Evolutionary conservation across 2,113 vertebrate genomes (phyloP).

Genomic region (Scomber colias): DNA sequence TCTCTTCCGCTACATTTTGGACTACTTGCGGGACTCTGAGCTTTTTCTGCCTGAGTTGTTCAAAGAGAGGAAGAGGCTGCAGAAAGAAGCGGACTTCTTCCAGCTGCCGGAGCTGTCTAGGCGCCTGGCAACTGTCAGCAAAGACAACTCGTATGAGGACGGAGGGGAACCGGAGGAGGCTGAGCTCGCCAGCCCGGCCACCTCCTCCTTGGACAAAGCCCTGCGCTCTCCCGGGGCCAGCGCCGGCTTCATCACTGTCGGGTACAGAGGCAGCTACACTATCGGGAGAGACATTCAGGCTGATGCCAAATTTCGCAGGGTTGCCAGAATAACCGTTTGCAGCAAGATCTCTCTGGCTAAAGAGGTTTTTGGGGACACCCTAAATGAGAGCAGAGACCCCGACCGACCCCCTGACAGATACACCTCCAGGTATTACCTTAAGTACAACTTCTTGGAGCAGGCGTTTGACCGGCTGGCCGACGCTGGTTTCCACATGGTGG

Average conservation of each 20-base stretch:
- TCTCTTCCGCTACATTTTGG: conserved; percentile 96
- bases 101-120: conserved; percentile 91
- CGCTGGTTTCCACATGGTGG: conserved; percentile 96
- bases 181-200: conserved; percentile 74
- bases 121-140: conserved; percentile 83
- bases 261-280: conserved; percentile 96
- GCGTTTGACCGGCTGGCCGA: conserved; percentile 96
- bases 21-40: conserved; percentile 93
- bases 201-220: conserved; percentile 78
- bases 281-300: conserved; percentile 96
- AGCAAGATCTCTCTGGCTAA: conserved; percentile 96
- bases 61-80: conserved; percentile 91
- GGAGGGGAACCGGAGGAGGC: conserved; percentile 85
- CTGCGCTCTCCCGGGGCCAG: conserved; percentile 87
- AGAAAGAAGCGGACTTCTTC: conserved; percentile 95
- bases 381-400: conserved; percentile 98
- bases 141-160: conserved; percentile 84
- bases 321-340: conserved; percentile 96
- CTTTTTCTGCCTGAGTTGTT: conserved; percentile 95
- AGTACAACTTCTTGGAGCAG: conserved; percentile 98
- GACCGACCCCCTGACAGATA: conserved; percentile 96
- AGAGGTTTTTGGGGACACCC: conserved; percentile 96
- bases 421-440: conserved; percentile 98
- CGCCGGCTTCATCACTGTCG: conserved; percentile 94
- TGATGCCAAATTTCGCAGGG: conserved; percentile 95